Evolutionary conservation across 2,888 invertebrate genomes (phyloP), one percentile per base, ranked within the genome.

Genomic region (Tipula helvola): DNA sequence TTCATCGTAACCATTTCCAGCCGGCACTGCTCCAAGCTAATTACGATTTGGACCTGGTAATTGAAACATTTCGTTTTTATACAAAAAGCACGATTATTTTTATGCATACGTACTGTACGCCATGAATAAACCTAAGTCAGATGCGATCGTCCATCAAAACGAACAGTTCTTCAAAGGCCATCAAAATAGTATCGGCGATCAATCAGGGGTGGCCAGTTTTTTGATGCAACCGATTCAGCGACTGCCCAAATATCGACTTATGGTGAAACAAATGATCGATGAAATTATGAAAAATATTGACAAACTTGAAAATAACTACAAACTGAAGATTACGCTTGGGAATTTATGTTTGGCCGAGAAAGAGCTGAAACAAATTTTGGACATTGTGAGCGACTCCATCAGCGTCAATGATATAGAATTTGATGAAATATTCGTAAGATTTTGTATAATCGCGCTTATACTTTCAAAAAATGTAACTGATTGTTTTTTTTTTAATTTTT

Each of bases 1-100:
- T 98, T 91, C 98, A 98, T 91, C 89, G 90, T 10, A 89, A 90
- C 87, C 90, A 91, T 87, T 91, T 92, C 39, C 84, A 84, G 5
- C 84, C 36, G 8, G 36, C 84, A 10, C 41, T 84, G 7, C 13
- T 84, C 4, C n/a, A 84, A 39, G 39, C 39, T 13, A 41, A 41
- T n/a, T 84, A 84, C 41, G 84, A 84, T 13, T 41, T 84, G 8
- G 84, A 84, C 16, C 16, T 39, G 5, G 39, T 84, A 84, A 41
- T 41, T 16, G 84, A 84, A 2, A 84, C 16, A n/a, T 84, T 84
- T 39, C 84, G 84, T 36, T 41, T 84, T 39, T 84, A 7, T 84
- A 84, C 39, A 39, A n/a, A n/a, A n/a, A 84, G 10, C 84, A 84
- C n/a, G 41, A 84, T 10, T 39, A 84, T 84, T 84, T 84, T 39